A percentile compares a stretch with the other conserved stretches of the same genome.
phyloP scores from a whole-genome alignment of 2,797 vertebrate species.

The Australoheros facetus region DNA sequence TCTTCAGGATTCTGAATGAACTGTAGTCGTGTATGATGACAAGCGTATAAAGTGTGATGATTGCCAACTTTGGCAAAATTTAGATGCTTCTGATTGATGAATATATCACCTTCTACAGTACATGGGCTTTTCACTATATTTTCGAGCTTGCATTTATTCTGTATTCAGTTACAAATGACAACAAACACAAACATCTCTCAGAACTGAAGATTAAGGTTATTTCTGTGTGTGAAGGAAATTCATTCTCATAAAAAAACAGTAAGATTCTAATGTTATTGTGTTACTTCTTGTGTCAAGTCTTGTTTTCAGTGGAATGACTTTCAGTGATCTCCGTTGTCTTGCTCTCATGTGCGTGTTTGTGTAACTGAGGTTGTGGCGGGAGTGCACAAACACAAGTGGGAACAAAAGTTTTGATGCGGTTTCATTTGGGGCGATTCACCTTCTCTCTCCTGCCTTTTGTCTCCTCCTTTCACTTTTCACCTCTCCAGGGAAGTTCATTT shows the following conservation, averaged over 20 bases:
- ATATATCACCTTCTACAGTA: neutral
- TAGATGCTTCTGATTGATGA: neutral
- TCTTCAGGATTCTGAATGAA: neutral
- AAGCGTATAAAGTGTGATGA: neutral
- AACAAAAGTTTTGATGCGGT: slow-evolving; percentile 29
- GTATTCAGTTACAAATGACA: neutral
- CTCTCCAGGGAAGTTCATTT: slow-evolving; percentile 69
- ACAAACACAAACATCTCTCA: neutral
- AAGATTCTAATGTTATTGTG: rapidly evolving
- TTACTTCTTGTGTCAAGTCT: neutral
- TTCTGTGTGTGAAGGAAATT: neutral
- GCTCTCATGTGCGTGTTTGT: neutral
- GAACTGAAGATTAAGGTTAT: neutral
- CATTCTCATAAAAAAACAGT: neutral
- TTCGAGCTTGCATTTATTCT: neutral
- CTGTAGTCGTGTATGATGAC: neutral
- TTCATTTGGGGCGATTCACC: slow-evolving; percentile 27
- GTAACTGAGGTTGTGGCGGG: neutral
- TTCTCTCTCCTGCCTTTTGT: slow-evolving; percentile 26
- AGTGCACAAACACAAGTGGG: slow-evolving; percentile 8
- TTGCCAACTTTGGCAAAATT: neutral
- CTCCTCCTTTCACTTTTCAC: slow-evolving; percentile 52
- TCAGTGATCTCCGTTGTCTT: neutral
- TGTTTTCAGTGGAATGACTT: neutral
- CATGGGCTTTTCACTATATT: neutral